Percentiles rank a stretch among this genome's conserved stretches.
phyloP scores from a whole-genome alignment of 2,797 vertebrate genomes.

The Discoglossus pictus region DNA sequence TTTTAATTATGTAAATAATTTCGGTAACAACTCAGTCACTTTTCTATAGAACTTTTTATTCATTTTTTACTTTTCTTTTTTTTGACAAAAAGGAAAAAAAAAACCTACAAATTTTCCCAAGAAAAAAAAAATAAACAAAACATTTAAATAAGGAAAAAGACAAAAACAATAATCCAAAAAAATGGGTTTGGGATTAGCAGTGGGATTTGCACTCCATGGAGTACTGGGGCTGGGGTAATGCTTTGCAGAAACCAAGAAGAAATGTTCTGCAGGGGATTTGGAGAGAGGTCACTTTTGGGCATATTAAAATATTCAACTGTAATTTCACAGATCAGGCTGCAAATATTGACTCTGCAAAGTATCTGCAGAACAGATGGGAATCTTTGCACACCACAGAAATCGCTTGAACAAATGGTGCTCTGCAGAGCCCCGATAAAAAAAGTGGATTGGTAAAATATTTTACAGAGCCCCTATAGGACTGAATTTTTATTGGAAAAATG shows the following conservation, averaged over 20 bases:
- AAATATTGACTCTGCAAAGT: not conserved
- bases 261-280: not conserved
- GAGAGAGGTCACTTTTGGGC: too few relatives aligned
- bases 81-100: conserved; percentile 38
- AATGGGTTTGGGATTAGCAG: too few relatives aligned
- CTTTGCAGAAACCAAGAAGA: not conserved
- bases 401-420: too few relatives aligned
- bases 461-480: conserved; percentile 3
- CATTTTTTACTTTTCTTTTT: conserved; percentile 34
- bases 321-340: conserved; percentile 23
- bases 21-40: too few relatives aligned
- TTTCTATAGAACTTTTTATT: conserved; percentile 42
- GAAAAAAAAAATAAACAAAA: too few relatives aligned
- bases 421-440: not conserved
- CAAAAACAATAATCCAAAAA: conserved; percentile 10
- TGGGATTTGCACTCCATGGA: too few relatives aligned
- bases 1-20: too few relatives aligned
- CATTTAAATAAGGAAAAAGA: conserved; percentile 40
- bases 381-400: too few relatives aligned
- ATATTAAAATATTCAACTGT: too few relatives aligned
- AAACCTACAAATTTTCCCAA: conserved; percentile 40
- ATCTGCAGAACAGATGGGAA: not conserved
- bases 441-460: too few relatives aligned
- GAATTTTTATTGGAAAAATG: not conserved
- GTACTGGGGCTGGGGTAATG: too few relatives aligned